Evolutionary conservation across 1,140 invertebrate genomes (phyloP), one percentile per base, ranked within the genome.

Genomic region (Mya arenaria): DNA sequence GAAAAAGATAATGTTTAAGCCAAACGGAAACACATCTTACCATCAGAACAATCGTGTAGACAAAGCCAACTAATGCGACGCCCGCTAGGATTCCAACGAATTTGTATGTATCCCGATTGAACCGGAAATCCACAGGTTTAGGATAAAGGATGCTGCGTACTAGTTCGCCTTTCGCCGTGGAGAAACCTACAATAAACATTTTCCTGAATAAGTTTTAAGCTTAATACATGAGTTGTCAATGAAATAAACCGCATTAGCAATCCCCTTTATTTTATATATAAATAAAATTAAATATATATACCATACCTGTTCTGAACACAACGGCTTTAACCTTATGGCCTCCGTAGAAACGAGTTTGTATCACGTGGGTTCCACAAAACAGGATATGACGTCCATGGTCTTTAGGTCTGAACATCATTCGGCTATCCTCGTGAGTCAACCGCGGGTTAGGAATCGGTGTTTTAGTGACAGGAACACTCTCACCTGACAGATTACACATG

Each of bases 321-420:
- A 97, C 95, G 3, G 97, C 97, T 60, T 95, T 92, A 25, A 95
- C 94, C 66, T 91, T 90, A 60, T 93, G 90, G 84, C 95, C 95
- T 56, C 95, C 96, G 91, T 97, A 97, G 90, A 97, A 98, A 82
- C 98, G 94, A 0, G 98, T 99, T 93, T 99, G 99, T 82, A 99
- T 96, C 15, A 99, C 95, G 88, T 96, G 95, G 0, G 99, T 99
- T 0, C 99, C 99, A 92, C 97, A 98, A 90, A 97, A 99, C 4
- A 99, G 93, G 0, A 97, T 97, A 89, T 99, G 97, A 37, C 96
- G 95, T 0, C 95, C 95, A 91, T 99, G 97, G 85, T 98, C 96
- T 80, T 94, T 92, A 6, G 92, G 86, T 37, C 92, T 90, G 88
- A 90, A 91, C 69, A 75, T 65, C 0, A 87, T 66, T 25, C 86